These are phyloP conservation scores for Acholoe squamosa DNA, from an alignment of 2,888 invertebrate genomes.

Conservation along the genomic window DNA sequence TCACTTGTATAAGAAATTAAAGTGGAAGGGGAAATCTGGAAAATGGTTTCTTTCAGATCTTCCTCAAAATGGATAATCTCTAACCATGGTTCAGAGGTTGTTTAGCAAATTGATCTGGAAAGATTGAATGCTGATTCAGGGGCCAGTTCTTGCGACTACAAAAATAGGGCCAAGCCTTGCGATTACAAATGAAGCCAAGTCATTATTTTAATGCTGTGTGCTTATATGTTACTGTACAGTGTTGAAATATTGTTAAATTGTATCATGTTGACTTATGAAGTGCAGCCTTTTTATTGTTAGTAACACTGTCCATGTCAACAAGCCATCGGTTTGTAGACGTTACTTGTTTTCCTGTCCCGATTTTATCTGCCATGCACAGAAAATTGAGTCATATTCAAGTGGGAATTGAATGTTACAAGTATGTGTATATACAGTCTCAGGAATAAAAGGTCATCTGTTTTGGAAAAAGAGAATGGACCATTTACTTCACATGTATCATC, in stretches of 20 bases:
- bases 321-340: background rate
- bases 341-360: background rate
- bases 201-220: background rate
- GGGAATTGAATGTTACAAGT: background rate
- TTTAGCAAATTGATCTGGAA: background rate
- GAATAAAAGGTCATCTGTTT: slow-evolving; percentile 12
- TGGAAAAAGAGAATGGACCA: background rate
- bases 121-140: background rate
- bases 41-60: no score
- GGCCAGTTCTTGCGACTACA: background rate
- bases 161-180: no score
- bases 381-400: background rate
- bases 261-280: background rate
- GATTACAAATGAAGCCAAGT: background rate
- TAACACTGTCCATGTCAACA: no score
- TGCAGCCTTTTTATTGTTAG: no score
- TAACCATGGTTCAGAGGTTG: no score
- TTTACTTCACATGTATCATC: background rate
- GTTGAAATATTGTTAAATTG: background rate
- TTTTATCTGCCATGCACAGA: background rate
- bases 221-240: slow-evolving; percentile 12
- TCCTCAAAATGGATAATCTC: no score
- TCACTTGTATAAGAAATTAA: no score
- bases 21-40: no score
- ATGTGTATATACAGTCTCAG: slow-evolving; percentile 30